Evolutionary conservation across 2,888 invertebrate species (phyloP).

Genomic region (Nephrotoma guestfalica): DNA sequence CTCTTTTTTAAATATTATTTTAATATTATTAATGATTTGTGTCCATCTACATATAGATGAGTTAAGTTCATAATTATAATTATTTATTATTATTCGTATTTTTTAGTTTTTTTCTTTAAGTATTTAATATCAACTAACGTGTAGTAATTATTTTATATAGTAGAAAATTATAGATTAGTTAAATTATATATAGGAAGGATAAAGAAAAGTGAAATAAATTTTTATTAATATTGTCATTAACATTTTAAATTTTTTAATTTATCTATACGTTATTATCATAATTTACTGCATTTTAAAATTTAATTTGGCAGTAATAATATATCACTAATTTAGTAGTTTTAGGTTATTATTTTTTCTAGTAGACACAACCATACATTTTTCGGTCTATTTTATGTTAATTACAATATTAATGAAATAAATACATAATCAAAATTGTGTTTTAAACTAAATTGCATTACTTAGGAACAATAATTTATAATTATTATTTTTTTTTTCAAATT

Average conservation of each 20-base stretch:
- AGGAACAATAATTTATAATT: neutral
- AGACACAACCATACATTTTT: neutral
- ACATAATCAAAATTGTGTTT: neutral
- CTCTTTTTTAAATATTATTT: neutral
- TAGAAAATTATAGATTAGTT: neutral
- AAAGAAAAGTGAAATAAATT: neutral
- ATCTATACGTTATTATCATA: neutral
- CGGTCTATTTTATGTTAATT: neutral
- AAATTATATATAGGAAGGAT: neutral
- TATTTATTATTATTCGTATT: conserved; percentile 7
- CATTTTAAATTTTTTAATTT: neutral
- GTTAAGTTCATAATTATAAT: conserved; percentile 12
- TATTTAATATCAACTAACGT: neutral
- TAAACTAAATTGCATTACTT: neutral
- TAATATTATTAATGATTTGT: conserved; percentile 5
- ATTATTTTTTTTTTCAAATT: neutral
- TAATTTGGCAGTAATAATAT: neutral
- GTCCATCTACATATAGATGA: conserved; percentile 23
- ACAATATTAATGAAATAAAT: neutral
- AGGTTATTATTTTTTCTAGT: neutral
- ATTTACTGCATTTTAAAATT: neutral
- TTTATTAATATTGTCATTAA: neutral
- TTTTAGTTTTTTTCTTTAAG: conserved; percentile 8
- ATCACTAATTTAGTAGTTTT: neutral
- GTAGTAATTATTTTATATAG: neutral